Evolutionary conservation across 2,888 invertebrate species (phyloP), one percentile per base, ranked within the genome.

Genomic region (Liposcelis brunnea): DNA sequence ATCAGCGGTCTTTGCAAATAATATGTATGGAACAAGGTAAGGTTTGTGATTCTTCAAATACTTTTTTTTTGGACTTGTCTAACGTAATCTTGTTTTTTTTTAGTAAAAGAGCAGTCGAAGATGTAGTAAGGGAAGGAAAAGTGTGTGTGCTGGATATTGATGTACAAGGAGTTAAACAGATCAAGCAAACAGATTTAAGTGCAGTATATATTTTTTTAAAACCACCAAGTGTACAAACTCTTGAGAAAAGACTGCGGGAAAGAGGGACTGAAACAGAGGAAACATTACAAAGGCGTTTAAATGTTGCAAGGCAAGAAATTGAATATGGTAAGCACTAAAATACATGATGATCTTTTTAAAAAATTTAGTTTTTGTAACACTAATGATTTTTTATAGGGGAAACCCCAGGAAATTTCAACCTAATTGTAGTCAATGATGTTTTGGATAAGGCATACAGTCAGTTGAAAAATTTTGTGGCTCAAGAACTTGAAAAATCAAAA

Each of bases 81-180:
- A n/a, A n/a, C n/a, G n/a, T n/a, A n/a, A 16, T 40, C 48, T 35
- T 34, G 19, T 47, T 49, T 47, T 44, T 43, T 65, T 71, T 7
- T 60, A 89, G 95, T 62, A 86, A 87, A 63, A 69, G 70, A 54
- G 82, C 94, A 0, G 86, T 98, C 0, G 74, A 80, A 54, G 76
- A 77, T 50, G 85, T 97, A 1, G 75, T 77, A 49, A 65, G 69
- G 12, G 69, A 75, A 12, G 94, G 94, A 2, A 82, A 82, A 59
- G 77, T 95, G 35, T 95, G 95, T 59, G 77, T 97, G 2, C 65
- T 97, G 52, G 97, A 97, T 60, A 87, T 97, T 53, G 95, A 97
- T 56, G 77, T 89, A 45, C 86, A 95, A 66, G 97, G 95, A 15
- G 94, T 95, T 0, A 84, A 85, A 55, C 83, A 78, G 62, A 77